phyloP scores from a whole-genome alignment of 2,888 invertebrate genomes.

The Sylvicola cinctus region DNA sequence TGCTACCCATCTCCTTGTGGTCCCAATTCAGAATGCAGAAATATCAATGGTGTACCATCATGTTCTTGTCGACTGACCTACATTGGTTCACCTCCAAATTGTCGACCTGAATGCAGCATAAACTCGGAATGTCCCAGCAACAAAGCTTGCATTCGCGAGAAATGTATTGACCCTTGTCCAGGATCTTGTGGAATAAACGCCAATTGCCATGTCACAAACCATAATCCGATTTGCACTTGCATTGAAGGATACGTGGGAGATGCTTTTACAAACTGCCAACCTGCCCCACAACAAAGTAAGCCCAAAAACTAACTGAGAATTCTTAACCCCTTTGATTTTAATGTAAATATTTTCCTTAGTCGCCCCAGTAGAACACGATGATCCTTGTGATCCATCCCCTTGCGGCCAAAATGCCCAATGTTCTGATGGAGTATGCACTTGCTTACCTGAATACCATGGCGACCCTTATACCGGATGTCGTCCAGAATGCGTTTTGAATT shows the following conservation, averaged over 20 bases:
- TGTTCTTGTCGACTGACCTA: constrained; percentile 43
- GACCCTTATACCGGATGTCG: constrained; percentile 53
- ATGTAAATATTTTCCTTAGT: background rate
- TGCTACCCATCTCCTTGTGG: constrained; percentile 46
- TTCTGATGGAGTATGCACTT: constrained; percentile 44
- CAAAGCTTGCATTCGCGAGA: constrained; percentile 54
- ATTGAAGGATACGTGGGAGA: constrained; percentile 48
- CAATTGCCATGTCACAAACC: constrained; percentile 42
- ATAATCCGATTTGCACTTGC: constrained; percentile 55
- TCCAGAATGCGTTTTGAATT: constrained; percentile 57
- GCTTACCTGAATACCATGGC: constrained; percentile 48
- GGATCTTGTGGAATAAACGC: constrained; percentile 52
- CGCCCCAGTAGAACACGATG: constrained; percentile 8
- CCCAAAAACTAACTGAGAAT: background rate
- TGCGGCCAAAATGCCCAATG: constrained; percentile 48
- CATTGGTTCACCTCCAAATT: constrained; percentile 48
- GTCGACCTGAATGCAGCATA: constrained; percentile 46
- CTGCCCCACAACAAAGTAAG: background rate
- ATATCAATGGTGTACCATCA: constrained; percentile 34
- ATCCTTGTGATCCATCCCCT: constrained; percentile 51
- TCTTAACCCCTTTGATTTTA: constrained; percentile 5
- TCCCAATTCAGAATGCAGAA: constrained; percentile 41
- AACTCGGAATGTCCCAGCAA: constrained; percentile 56
- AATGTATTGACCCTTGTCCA: constrained; percentile 61
- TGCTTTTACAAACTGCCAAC: constrained; percentile 38